Conservation (phyloP, 1,140 invertebrate species). For the Trichoplusia ni region DNA sequence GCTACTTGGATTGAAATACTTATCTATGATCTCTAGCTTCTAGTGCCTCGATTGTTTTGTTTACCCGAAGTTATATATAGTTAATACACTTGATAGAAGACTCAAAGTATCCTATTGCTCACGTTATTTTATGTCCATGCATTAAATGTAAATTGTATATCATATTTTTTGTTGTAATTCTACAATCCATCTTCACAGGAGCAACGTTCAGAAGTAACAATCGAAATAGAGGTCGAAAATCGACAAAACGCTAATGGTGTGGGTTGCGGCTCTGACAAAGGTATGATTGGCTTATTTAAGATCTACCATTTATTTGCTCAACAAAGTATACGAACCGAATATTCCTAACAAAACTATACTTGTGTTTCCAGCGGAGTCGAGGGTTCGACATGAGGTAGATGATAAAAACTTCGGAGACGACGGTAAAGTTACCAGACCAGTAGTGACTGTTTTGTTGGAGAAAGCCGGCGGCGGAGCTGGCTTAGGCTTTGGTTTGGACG, state of each 20-base stretch:
- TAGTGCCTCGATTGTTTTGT: too few relatives aligned
- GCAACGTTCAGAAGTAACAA: constrained; percentile 71
- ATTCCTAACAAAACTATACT: too few relatives aligned
- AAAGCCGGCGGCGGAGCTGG: constrained; percentile 94
- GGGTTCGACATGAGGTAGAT: constrained; percentile 48
- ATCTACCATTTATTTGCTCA: constrained; percentile 48
- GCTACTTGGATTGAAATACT: too few relatives aligned
- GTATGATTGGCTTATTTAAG: constrained; percentile 21
- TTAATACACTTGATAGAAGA: too few relatives aligned
- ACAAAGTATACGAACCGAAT: constrained; percentile 81
- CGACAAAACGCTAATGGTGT: constrained; percentile 49
- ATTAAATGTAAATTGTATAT: too few relatives aligned
- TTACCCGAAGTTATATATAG: too few relatives aligned
- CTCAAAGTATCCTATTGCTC: too few relatives aligned
- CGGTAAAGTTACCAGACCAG: constrained; percentile 38
- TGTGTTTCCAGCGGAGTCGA: constrained; percentile 66
- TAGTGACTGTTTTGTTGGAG: constrained; percentile 82
- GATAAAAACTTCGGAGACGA: constrained; percentile 33
- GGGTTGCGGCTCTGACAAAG: constrained; percentile 72
- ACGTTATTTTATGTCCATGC: too few relatives aligned
- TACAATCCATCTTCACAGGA: constrained; percentile 52
- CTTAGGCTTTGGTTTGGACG: constrained; percentile 95
- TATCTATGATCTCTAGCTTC: too few relatives aligned
- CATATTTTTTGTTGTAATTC: not conserved
- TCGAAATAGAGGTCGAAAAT: constrained; percentile 70